phyloP scores from a whole-genome alignment of 2,113 vertebrate species.

The Alligator mississippiensis region DNA sequence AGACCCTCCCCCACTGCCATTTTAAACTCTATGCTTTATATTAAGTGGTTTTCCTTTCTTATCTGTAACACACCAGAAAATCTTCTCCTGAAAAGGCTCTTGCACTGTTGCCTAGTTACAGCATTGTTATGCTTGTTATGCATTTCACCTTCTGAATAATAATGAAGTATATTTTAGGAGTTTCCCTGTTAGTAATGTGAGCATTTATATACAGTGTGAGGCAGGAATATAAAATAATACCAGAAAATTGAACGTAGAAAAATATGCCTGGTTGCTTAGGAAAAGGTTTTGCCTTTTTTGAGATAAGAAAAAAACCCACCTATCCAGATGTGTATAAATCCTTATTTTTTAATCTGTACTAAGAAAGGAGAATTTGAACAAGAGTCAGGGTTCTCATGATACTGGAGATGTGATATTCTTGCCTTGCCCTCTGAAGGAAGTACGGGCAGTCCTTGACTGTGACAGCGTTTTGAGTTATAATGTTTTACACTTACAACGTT shows the following conservation, averaged over 20 bases:
- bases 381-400: not conserved
- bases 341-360: not conserved
- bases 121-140: slow-evolving; percentile 26
- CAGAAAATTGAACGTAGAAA: not conserved
- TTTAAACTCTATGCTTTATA: not conserved
- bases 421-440: not conserved
- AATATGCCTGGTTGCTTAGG: not conserved
- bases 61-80: slow-evolving; percentile 38
- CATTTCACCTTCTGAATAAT: slow-evolving; percentile 56
- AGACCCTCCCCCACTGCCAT: not conserved
- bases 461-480: too few relatives aligned
- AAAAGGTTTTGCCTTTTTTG: not conserved
- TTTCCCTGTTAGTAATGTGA: not conserved
- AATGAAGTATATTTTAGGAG: slow-evolving; percentile 42
- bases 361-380: not conserved
- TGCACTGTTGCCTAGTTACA: slow-evolving; percentile 47
- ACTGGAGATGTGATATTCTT: accelerated
- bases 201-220: not conserved
- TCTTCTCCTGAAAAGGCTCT: not conserved
- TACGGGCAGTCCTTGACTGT: not conserved
- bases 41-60: not conserved
- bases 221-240: not conserved
- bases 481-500: too few relatives aligned
- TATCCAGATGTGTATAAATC: not conserved
- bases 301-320: not conserved